Conservation (phyloP, 92 coral and sea anemone species). For the Phenganax subtilis region DNA sequence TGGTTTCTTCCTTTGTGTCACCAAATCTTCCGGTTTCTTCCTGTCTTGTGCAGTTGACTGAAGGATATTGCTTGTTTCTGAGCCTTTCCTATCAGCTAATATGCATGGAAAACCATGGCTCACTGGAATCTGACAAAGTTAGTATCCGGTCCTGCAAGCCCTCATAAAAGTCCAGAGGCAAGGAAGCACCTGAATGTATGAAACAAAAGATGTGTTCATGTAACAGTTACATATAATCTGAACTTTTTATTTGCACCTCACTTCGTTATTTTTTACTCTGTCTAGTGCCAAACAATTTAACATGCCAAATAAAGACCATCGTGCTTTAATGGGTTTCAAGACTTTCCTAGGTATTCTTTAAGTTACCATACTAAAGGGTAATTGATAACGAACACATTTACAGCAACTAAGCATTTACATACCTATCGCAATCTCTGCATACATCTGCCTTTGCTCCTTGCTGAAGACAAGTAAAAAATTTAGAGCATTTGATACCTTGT, state of each 20-base stretch:
- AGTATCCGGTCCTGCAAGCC: not conserved
- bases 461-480: conserved; percentile 18
- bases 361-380: not conserved
- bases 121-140: not conserved
- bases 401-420: not conserved
- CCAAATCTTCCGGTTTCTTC: not conserved
- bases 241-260: not conserved
- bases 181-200: not conserved
- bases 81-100: not conserved
- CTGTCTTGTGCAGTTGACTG: not conserved
- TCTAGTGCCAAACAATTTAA: too few relatives aligned
- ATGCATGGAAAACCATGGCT: not conserved
- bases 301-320: too few relatives aligned
- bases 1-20: not conserved
- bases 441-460: conserved; percentile 21
- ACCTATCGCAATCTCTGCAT: conserved; percentile 20
- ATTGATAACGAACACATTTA: not conserved
- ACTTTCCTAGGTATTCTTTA: too few relatives aligned
- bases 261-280: not conserved
- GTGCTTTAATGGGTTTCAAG: too few relatives aligned
- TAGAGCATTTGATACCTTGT: conserved; percentile 22
- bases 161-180: not conserved
- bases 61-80: not conserved
- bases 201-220: not conserved
- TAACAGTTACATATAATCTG: not conserved